These are phyloP conservation scores for Leptobrachium ailaonicum DNA, from an alignment of 2,113 vertebrate species.

Conservation along the genomic window DNA sequence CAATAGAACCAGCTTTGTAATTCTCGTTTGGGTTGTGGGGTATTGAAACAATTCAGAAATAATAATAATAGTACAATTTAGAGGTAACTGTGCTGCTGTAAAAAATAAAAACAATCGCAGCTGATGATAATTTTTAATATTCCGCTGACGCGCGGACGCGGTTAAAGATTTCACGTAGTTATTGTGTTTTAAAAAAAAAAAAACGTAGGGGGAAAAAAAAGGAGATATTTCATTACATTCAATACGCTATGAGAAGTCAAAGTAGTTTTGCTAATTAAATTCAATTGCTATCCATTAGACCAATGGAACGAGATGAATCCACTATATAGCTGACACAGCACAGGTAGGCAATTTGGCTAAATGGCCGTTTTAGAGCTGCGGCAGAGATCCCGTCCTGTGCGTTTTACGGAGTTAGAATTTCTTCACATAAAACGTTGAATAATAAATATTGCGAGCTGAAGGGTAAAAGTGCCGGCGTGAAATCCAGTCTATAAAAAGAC, in stretches of 20 bases:
- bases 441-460: constrained; percentile 53
- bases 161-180: constrained; percentile 71
- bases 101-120: constrained; percentile 50
- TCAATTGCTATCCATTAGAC: constrained; percentile 96
- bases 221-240: constrained; percentile 78
- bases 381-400: constrained; percentile 70
- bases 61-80: constrained; percentile 62
- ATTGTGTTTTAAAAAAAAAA: constrained; percentile 36
- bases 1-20: constrained; percentile 73
- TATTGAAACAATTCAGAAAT: constrained; percentile 68
- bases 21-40: constrained; percentile 74
- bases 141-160: constrained; percentile 60
- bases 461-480: constrained; percentile 51
- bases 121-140: constrained; percentile 68
- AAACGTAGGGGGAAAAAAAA: neutral
- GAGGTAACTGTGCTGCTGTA: constrained; percentile 64
- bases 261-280: constrained; percentile 98
- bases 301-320: constrained; percentile 87
- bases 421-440: constrained; percentile 54
- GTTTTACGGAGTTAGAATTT: constrained; percentile 62
- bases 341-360: constrained; percentile 91
- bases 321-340: constrained; percentile 91
- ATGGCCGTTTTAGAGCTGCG: constrained; percentile 78
- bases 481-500: constrained; percentile 23
- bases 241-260: constrained; percentile 80